These are phyloP conservation scores for Actenoides lindsayi DNA, from an alignment of 2,113 vertebrate species.

Conservation along the genomic window DNA sequence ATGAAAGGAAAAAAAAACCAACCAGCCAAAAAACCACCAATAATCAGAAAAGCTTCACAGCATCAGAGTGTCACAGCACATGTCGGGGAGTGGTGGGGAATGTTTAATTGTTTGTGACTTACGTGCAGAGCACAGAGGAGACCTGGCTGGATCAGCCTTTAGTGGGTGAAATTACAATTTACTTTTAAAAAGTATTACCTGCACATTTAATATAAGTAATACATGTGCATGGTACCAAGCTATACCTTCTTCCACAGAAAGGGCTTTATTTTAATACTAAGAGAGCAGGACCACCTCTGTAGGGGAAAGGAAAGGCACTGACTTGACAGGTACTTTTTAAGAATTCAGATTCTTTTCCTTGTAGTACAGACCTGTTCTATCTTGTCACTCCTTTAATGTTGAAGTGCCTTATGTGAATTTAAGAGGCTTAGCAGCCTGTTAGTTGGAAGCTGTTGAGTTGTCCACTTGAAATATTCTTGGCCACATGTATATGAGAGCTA, in stretches of 20 bases:
- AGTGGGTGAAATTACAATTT: not conserved
- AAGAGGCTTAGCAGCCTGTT: not conserved
- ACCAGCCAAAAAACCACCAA: not conserved
- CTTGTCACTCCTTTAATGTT: not conserved
- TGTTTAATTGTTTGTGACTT: not conserved
- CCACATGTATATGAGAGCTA: not conserved
- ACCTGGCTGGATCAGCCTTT: not conserved
- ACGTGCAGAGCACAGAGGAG: not conserved
- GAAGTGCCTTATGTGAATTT: not conserved
- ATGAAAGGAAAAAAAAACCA: not conserved
- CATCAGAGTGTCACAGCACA: fast-evolving
- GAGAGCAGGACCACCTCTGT: not conserved
- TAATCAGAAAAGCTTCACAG: fast-evolving
- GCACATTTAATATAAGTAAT: not conserved
- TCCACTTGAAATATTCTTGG: not conserved
- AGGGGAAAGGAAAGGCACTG: not conserved
- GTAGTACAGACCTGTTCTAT: not conserved
- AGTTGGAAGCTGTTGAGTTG: not conserved
- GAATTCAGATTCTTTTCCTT: not conserved
- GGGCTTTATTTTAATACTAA: not conserved
- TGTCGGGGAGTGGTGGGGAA: fast-evolving
- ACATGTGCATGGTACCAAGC: not conserved
- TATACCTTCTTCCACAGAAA: not conserved
- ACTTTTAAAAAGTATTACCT: not conserved
- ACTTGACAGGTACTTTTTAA: not conserved